Conservation (phyloP, 2,797 vertebrate genomes). For the Microcaecilia unicolor region DNA sequence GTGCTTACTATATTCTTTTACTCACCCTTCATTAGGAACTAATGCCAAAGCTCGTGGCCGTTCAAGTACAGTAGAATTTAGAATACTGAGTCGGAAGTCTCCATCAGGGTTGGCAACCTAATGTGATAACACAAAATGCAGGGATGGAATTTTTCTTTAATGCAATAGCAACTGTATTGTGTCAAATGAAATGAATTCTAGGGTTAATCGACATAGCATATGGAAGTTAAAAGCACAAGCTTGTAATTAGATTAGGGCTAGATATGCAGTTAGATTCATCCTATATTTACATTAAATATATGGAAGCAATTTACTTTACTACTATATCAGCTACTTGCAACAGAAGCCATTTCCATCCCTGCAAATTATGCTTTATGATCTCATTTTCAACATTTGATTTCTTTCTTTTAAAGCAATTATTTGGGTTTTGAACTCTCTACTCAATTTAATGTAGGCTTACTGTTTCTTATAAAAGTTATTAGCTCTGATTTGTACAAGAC, state of each 20-base stretch:
- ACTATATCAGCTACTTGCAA: accelerated
- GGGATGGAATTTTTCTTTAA: accelerated
- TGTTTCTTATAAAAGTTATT: too few relatives aligned
- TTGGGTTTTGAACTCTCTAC: too few relatives aligned
- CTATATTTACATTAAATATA: background rate
- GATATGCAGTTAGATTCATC: accelerated
- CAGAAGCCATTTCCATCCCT: accelerated
- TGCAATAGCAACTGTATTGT: background rate
- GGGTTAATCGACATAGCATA: background rate
- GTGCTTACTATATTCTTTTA: too few relatives aligned
- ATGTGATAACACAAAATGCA: background rate
- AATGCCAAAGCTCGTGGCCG: constrained; percentile 83
- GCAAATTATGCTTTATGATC: accelerated
- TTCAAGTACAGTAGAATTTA: constrained; percentile 83
- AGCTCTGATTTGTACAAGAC: too few relatives aligned
- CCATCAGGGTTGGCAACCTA: constrained; percentile 90
- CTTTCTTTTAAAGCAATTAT: too few relatives aligned
- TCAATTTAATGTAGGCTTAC: too few relatives aligned
- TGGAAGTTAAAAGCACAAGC: accelerated
- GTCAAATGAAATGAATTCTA: accelerated
- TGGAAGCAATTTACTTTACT: background rate
- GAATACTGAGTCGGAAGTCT: constrained; percentile 76
- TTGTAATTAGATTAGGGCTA: background rate
- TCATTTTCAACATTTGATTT: too few relatives aligned
- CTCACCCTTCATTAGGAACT: constrained; percentile 80